phyloP scores from a whole-genome alignment of 2,113 vertebrate genomes.

The Datnioides undecimradiatus region DNA sequence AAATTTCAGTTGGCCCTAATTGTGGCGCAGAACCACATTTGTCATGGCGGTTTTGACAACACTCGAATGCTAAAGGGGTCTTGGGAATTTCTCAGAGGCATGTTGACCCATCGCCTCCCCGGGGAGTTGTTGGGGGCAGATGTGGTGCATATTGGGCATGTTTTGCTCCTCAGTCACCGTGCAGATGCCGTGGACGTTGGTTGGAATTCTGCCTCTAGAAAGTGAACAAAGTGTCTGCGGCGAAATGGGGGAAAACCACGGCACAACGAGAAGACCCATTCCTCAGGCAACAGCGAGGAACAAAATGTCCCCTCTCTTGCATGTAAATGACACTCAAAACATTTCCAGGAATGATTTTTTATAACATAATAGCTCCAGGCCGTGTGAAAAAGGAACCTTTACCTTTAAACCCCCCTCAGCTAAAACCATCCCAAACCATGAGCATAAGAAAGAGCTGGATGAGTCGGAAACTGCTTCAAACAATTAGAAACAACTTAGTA shows the following conservation, averaged over 20 bases:
- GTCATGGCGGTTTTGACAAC: constrained; percentile 68
- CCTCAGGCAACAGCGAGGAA: constrained; percentile 48
- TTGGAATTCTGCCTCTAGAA: constrained; percentile 67
- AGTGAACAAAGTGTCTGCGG: constrained; percentile 76
- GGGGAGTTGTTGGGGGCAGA: constrained; percentile 52
- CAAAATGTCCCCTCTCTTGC: constrained; percentile 50
- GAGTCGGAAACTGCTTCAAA: not conserved
- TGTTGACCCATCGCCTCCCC: constrained; percentile 39
- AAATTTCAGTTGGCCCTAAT: constrained; percentile 56
- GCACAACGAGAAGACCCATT: constrained; percentile 63
- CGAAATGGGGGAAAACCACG: constrained; percentile 46
- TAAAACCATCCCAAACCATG: not conserved
- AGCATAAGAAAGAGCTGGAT: not conserved
- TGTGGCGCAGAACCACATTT: constrained; percentile 65
- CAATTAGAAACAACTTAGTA: not conserved
- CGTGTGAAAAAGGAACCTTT: constrained; percentile 30
- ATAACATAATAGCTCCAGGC: constrained; percentile 28
- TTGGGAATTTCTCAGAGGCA: constrained; percentile 55
- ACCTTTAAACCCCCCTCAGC: constrained; percentile 35
- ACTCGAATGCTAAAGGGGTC: constrained; percentile 39
- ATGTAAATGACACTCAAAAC: constrained; percentile 54
- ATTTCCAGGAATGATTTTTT: constrained; percentile 52
- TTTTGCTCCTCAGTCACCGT: constrained; percentile 61
- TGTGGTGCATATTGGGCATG: constrained; percentile 64
- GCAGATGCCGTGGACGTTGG: constrained; percentile 38